Evolutionary conservation across 2,888 invertebrate species (phyloP).

Genomic region (Melanophora roralis): DNA sequence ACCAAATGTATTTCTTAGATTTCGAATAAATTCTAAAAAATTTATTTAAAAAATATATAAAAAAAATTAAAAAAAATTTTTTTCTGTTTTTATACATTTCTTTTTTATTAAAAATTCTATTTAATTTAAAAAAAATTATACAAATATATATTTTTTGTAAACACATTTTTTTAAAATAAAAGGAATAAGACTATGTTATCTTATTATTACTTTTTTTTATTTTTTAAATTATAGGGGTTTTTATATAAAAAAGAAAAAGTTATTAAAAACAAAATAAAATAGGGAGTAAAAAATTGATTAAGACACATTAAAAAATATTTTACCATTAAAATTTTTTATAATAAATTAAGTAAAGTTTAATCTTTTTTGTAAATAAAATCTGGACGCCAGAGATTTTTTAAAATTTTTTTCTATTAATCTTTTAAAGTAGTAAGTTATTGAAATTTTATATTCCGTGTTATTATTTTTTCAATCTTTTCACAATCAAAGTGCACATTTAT

Average conservation of each 20-base stretch:
- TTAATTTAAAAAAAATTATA: slow-evolving; percentile 21
- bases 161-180: slow-evolving; percentile 4
- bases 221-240: background rate
- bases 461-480: slow-evolving; percentile 7
- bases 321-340: background rate
- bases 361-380: background rate
- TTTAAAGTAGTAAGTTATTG: slow-evolving; percentile 4
- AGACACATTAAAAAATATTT: slow-evolving; percentile 44
- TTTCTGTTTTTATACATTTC: slow-evolving; percentile 11
- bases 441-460: background rate
- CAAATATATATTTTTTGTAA: slow-evolving; percentile 3
- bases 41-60: background rate
- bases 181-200: slow-evolving; percentile 3
- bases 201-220: background rate
- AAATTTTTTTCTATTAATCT: background rate
- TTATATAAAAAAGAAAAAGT: no score
- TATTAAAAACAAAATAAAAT: background rate
- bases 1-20: no score
- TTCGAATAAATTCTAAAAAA: no score
- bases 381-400: slow-evolving; percentile 13
- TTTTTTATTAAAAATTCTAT: slow-evolving; percentile 20
- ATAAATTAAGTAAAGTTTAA: background rate
- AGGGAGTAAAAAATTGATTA: slow-evolving; percentile 29
- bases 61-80: background rate
- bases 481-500: slow-evolving; percentile 50